Base-by-base conservation (phyloP, 2,888 invertebrate genomes). In the Herminia tarsipennalis region DNA sequence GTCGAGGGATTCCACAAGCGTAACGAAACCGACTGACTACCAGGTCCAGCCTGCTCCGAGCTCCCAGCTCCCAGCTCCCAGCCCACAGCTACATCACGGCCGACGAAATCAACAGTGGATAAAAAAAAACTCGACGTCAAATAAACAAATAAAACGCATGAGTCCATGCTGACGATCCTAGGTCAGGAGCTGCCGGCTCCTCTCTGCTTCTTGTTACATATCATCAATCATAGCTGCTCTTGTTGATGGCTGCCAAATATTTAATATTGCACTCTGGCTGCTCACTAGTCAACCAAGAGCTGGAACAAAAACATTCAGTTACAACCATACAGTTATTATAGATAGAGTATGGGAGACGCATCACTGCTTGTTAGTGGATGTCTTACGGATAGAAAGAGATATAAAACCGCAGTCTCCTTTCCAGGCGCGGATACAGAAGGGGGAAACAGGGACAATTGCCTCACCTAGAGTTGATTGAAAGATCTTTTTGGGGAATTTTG, bases 231-330 rank as follows among this genome's bases (percentile, higher is more conserved):
- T 80, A 83, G 85, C 86, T 88, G 88, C 88, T 80, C 76, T 60
- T 70, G 70, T 76, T 70, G 74, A 72, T 73, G 78, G 83, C 88
- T 86, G 86, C 87, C 86, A 73, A 62, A 59, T 65, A 60, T 68
- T 63, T 53, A 50, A 68, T 83, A 84, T 81, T 81, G 84, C 84
- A 85, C 86, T 82, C 78, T 73, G 82, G 80, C 79, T 71, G 82
- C 77, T 68, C 73, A 59, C 68, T 73, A 71, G 56, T 81, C 80
- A 75, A 78, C 81, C 78, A 70, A 81, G 73, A 83, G 79, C 88
- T 88, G 78, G 3, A 80, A 83, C 49, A 63, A 57, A 69, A 6
- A 3, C 5, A 17, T 8, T 25, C 8, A 16, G 9, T 8, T 18
- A 18, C 3, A 39, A 35, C 16, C n/a, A n/a, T n/a, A n/a, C n/a